Evolutionary conservation across 2,113 vertebrate species (phyloP), one percentile per base, ranked within the genome.

Genomic region (Macquaria australasica): DNA sequence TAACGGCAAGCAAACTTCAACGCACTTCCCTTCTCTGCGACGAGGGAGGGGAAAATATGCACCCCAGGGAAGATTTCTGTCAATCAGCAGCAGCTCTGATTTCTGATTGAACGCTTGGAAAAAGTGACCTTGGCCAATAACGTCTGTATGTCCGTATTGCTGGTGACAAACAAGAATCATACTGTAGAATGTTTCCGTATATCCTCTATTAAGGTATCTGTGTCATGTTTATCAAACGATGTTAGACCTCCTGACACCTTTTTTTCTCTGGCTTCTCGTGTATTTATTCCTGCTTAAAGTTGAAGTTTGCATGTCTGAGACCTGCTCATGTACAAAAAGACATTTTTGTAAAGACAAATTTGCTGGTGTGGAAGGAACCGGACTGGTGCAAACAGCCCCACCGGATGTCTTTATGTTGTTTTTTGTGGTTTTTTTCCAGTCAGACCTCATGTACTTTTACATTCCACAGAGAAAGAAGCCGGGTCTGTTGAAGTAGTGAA

Each of bases 41-140:
- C 14, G 2, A 51, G 41, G 76, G 59, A 25, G 68, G 66, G 69
- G 34, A 14, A 69, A 34, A 34, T 81, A 81, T 84, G 88, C 84
- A 87, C 73, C 66, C 79, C 48, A n/a, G 70, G 77, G 77, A 68
- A n/a, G 37, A 64, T 73, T 15, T 60, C 45, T 43, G 53, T 88
- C 72, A 48, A n/a, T 77, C 71, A 55, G 87, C 89, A 89, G 88
- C 87, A 83, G 59, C 79, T 81, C 68, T 81, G 62, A 70, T 85
- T 74, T 83, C 77, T 72, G 60, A 88, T 43, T 28, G 77, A 82
- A 83, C 31, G 84, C 88, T 91, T 84, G 84, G 87, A 89, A 82
- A 56, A 94, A 92, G 91, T 94, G 92, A 87, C 93, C 93, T 94
- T 92, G 88, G 93, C 88, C 93, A 94, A 91, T 87, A 82, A 84